Conservation (phyloP, 2,797 vertebrate genomes). For the Sebastiscus tertius region DNA sequence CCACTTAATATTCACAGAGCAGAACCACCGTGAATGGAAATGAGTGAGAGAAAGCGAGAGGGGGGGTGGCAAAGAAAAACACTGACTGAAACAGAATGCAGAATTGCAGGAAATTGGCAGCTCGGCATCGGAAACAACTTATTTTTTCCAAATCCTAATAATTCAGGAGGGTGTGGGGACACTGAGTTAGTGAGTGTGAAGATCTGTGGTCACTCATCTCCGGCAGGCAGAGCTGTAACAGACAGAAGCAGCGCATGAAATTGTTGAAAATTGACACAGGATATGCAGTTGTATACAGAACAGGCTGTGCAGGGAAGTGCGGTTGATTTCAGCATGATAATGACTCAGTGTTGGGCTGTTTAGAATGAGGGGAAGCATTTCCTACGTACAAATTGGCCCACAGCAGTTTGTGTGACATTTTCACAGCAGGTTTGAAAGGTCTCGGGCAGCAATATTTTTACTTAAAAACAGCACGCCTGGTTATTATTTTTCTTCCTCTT, state of each 20-base stretch:
- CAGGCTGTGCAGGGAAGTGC: conserved; percentile 12
- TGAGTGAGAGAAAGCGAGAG: conserved; percentile 70
- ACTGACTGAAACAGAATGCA: conserved; percentile 79
- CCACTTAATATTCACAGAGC: conserved; percentile 84
- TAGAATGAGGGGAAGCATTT: neutral
- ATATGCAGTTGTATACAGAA: conserved; percentile 24
- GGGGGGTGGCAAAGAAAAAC: conserved; percentile 60
- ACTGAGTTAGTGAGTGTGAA: conserved; percentile 42
- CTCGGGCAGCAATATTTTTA: neutral
- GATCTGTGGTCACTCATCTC: conserved; percentile 41
- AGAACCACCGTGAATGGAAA: conserved; percentile 81
- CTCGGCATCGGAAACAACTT: conserved; percentile 65
- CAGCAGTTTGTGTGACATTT: conserved; percentile 26
- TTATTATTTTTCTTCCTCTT: neutral
- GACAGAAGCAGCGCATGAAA: conserved; percentile 39
- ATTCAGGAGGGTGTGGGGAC: conserved; percentile 52
- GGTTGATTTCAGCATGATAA: conserved; percentile 41
- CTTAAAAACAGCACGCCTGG: neutral
- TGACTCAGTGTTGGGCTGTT: conserved; percentile 1
- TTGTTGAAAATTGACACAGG: conserved; percentile 51
- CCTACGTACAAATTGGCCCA: neutral
- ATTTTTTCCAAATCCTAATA: conserved; percentile 68
- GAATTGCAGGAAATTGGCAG: conserved; percentile 77
- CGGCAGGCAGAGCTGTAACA: neutral
- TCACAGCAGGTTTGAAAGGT: conserved; percentile 33